A percentile compares a stretch with the other conserved stretches of the same genome.
phyloP scores from a whole-genome alignment of 2,888 invertebrate species.

The Caradrina clavipalpis region DNA sequence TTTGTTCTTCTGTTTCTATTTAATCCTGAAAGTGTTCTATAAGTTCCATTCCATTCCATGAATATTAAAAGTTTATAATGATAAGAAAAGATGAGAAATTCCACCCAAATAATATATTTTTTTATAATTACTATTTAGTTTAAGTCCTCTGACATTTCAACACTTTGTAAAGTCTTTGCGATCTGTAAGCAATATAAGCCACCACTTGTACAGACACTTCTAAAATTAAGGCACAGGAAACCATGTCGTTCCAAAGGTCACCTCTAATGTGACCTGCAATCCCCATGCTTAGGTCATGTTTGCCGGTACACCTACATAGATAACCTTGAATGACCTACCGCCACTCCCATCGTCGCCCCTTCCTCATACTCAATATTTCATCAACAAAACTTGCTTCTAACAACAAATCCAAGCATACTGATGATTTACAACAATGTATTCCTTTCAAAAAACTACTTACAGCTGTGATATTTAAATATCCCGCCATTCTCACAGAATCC shows the following conservation, averaged over 20 bases:
- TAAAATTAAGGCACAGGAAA: conserved; percentile 21
- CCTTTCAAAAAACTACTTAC: conserved; percentile 69
- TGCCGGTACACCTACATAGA: conserved; percentile 79
- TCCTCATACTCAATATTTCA: conserved; percentile 25
- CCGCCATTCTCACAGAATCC: conserved; percentile 75
- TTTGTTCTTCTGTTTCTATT: too few species aligned
- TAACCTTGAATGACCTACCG: conserved; percentile 90
- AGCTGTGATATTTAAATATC: conserved; percentile 72
- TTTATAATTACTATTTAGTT: not conserved
- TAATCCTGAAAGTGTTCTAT: not conserved
- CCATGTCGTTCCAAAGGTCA: conserved; percentile 78
- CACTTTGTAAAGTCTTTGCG: not conserved
- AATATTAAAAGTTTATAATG: too few species aligned
- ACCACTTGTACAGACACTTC: not conserved
- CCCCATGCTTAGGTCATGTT: conserved; percentile 82
- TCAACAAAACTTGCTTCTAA: conserved; percentile 27
- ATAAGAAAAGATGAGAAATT: too few species aligned
- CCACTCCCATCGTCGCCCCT: conserved; percentile 54
- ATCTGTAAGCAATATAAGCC: not conserved
- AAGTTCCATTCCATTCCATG: not conserved
- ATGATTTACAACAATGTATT: conserved; percentile 5
- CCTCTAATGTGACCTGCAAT: conserved; percentile 82
- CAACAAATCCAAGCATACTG: conserved; percentile 13
- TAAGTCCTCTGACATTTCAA: conserved; percentile 10
- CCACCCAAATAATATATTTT: not conserved